Percentiles rank a stretch among this genome's conserved stretches.
Conservation (phyloP, 2,113 vertebrate species). For the Catagonus wagneri region DNA sequence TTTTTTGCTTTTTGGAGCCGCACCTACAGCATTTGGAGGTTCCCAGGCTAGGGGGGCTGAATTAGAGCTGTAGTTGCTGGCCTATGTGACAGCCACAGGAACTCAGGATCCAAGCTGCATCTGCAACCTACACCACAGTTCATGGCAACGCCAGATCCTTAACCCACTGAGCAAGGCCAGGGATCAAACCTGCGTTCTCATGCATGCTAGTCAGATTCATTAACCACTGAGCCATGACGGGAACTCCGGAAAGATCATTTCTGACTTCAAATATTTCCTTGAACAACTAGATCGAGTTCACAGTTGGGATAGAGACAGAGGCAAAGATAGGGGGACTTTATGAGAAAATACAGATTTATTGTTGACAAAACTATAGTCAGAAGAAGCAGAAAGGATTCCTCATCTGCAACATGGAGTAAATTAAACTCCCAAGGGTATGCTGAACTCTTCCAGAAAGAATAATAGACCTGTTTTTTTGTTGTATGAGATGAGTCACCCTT, state of each 20-base stretch:
- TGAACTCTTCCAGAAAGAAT: not conserved
- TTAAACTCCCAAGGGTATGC: not conserved
- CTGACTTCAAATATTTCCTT: not conserved
- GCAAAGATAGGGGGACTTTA: not conserved
- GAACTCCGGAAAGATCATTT: not conserved
- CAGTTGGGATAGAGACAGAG: not conserved
- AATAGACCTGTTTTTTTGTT: not conserved
- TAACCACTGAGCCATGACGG: too few relatives aligned
- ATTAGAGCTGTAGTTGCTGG: too few relatives aligned
- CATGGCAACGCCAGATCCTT: too few relatives aligned
- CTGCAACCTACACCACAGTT: too few relatives aligned
- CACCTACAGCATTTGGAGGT: too few relatives aligned
- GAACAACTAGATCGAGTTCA: not conserved
- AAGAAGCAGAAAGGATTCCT: not conserved
- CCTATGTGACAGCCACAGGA: too few relatives aligned
- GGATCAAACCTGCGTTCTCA: too few relatives aligned
- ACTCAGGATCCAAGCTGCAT: too few relatives aligned
- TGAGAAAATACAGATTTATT: not conserved
- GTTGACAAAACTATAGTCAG: not conserved
- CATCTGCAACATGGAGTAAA: not conserved
- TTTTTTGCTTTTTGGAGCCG: too few relatives aligned
- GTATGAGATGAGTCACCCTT: not conserved
- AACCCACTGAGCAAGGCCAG: too few relatives aligned
- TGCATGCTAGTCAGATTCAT: too few relatives aligned
- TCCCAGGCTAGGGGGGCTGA: too few relatives aligned